Base-by-base conservation (phyloP, 2,797 vertebrate genomes). In the Muscicapa striata region DNA sequence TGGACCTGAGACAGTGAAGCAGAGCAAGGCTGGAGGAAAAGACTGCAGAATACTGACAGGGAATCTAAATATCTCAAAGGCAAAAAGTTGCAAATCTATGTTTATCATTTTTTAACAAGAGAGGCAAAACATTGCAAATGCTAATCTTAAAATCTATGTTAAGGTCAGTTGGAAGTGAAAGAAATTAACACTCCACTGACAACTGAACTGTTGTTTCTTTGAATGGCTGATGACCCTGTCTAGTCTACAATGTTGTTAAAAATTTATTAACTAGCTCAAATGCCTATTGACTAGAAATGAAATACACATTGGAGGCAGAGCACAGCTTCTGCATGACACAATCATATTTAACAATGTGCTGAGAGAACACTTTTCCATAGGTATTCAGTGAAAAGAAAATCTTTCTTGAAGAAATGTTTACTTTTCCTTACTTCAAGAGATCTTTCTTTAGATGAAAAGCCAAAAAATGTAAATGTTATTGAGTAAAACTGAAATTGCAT, bases 211-310 rank as follows among this genome's bases (percentile, higher is more conserved):
- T 90, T 88, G 84, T 97, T 98, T 97, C 97, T 98, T 97, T 97
- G 98, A 98, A 98, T 98, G 97, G 97, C 97, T 98, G 98, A 98
- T 98, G 98, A 98, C 98, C 97, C 98, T 96, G 91, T 97, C 97
- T 97, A 96, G 97, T 97, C 96, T 86, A 96, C 97, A 97, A 93
- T 94, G 97, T 96, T 97, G 98, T 99, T 97, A 97, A 98, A 98
- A 98, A 98, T 98, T 97, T 98, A 98, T 98, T 98, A 98, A 98
- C 98, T 97, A 98, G 96, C 97, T 97, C 94, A 94, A 96, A 97
- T 97, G 97, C 98, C 97, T 97, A 98, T 98, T 97, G 98, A 98
- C 97, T 98, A 96, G 96, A 97, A 98, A 98, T 98, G 98, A 98
- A 98, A 98, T 98, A 98, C 98, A 98, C 98, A 93, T 97, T 77